Conservation (phyloP, 2,888 invertebrate species). For the Orthonychiurus folsomi region DNA sequence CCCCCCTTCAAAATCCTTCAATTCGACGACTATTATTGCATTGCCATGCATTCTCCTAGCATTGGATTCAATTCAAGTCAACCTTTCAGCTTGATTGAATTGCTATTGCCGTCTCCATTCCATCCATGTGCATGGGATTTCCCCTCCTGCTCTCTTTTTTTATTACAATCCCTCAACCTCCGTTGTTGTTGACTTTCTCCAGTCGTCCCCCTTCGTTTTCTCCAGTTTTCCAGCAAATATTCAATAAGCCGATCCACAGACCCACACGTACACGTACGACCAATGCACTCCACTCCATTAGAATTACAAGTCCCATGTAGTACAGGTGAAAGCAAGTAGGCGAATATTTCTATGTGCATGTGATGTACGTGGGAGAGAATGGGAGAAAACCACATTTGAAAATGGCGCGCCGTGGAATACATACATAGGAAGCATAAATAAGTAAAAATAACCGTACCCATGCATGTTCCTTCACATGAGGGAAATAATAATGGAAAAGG, state of each 20-base stretch:
- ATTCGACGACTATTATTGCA: slow-evolving; percentile 1
- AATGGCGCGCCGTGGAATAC: no score
- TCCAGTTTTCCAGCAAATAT: not conserved
- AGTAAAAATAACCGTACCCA: no score
- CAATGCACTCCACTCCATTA: no score
- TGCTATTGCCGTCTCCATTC: not conserved
- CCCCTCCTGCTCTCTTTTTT: not conserved
- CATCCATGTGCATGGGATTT: not conserved
- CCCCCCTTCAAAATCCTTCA: not conserved
- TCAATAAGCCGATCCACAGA: not conserved
- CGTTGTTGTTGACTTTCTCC: not conserved
- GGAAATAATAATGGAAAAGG: no score
- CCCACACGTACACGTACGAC: no score
- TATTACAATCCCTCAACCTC: not conserved
- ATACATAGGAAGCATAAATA: no score
- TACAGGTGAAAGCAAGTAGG: no score
- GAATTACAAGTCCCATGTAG: no score
- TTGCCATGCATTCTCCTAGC: not conserved
- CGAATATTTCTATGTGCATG: no score
- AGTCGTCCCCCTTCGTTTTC: not conserved
- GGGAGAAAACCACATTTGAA: no score
- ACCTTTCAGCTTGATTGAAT: slow-evolving; percentile 16
- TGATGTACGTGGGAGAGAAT: no score
- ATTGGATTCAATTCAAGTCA: slow-evolving; percentile 12
- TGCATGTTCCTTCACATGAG: no score